A percentile compares a stretch with the other conserved stretches of the same genome.
These are phyloP conservation scores for Capreolus pygargus DNA, from an alignment of 2,113 vertebrate species.

Conservation along the genomic window DNA sequence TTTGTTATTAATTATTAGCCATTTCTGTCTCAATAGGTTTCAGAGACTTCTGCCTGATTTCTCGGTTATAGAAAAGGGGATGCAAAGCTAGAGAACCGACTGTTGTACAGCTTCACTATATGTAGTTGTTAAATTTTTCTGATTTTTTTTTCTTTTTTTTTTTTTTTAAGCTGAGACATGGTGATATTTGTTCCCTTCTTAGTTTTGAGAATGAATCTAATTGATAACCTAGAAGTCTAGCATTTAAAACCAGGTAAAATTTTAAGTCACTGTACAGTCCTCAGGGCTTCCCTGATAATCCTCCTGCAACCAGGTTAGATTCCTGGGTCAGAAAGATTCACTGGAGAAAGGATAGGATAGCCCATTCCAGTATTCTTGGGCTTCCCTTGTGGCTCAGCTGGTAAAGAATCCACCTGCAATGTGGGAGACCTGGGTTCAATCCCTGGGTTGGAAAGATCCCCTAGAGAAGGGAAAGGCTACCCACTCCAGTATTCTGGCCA, in stretches of 20 bases:
- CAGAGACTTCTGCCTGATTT: background rate
- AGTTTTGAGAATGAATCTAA: background rate
- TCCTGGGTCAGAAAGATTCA: background rate
- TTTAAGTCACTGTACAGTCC: background rate
- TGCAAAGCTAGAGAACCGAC: background rate
- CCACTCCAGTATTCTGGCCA: background rate
- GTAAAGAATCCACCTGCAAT: background rate
- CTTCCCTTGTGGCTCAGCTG: background rate
- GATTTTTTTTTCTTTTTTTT: background rate
- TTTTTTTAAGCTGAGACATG: background rate
- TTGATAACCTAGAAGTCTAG: background rate
- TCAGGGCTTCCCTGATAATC: background rate
- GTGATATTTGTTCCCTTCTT: background rate
- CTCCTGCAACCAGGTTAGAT: background rate
- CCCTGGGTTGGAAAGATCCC: background rate
- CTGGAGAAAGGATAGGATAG: background rate
- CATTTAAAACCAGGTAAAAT: background rate
- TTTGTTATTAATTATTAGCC: background rate
- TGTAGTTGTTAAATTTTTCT: background rate
- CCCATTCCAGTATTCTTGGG: background rate
- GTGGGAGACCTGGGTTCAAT: background rate
- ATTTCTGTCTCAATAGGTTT: background rate
- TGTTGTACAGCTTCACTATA: background rate
- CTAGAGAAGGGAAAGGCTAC: background rate
- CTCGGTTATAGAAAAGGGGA: background rate